Evolutionary conservation across 2,888 invertebrate species (phyloP), one percentile per base, ranked within the genome.

Genomic region (Scelioninae gen. 1): DNA sequence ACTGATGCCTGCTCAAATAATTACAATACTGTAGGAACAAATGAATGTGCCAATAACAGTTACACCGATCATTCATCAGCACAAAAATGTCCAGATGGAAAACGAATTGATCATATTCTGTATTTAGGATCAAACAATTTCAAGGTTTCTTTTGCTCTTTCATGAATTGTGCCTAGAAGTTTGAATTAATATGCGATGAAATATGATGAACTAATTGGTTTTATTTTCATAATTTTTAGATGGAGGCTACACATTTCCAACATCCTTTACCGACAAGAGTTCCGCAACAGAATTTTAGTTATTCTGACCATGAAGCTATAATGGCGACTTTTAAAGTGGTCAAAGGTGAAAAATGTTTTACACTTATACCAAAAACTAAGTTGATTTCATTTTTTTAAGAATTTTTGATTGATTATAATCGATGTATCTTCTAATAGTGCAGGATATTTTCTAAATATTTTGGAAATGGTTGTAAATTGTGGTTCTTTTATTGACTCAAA

Each of bases 61-160:
- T 99, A 98, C 90, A 95, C 97, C 0, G 92, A 94, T 68, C 91
- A 93, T 0, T 93, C 92, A 56, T 87, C 93, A 65, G 93, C 94
- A 1, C 93, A 93, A 74, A 91, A 92, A 10, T 93, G 93, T 66
- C 95, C 96, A 0, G 93, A 95, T 49, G 98, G 98, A 15, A 96
- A 97, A 91, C 95, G 98, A 82, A 98, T 99, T 86, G 99, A 99
- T 93, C 98, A 98, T 91, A 96, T 99, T 85, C 93, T 98, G 87
- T 97, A 95, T 90, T 93, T 93, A 83, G 91, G 93, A 45, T 92
- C 91, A 23, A 87, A 90, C 15, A 85, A 89, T 43, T 85, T 86
- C 55, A 88, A 89, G 85, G 92, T 92, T 60, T 29, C 23, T 56
- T 38, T n/a, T n/a, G n/a, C n/a, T n/a, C n/a, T n/a, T n/a, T n/a